Percentiles rank a stretch among this genome's conserved stretches.
phyloP scores from a whole-genome alignment of 2,113 vertebrate genomes.

The Zosterops lateralis region DNA sequence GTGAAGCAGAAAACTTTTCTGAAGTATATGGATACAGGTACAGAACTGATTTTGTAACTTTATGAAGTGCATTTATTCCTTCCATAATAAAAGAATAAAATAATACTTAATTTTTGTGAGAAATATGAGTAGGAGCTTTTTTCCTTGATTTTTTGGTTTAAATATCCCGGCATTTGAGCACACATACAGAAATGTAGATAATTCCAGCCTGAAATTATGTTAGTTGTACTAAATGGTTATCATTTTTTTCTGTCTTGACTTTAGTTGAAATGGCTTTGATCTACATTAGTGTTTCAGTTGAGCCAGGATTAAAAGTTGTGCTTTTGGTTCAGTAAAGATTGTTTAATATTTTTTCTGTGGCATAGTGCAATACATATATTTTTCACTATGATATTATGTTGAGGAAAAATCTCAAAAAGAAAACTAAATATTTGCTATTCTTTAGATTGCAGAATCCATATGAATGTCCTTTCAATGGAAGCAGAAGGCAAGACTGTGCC shows the following conservation, averaged over 20 bases:
- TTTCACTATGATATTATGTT: background rate
- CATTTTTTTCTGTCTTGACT: background rate
- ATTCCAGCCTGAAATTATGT: background rate
- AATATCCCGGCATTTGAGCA: background rate
- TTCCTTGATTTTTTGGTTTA: background rate
- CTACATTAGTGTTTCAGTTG: background rate
- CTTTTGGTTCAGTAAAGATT: background rate
- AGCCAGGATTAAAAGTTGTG: background rate
- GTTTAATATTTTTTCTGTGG: background rate
- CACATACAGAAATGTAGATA: background rate
- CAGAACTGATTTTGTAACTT: background rate
- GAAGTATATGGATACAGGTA: conserved; percentile 93
- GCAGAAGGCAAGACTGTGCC: conserved; percentile 84
- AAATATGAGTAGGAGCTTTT: background rate
- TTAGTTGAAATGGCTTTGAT: background rate
- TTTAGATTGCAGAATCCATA: conserved; percentile 90
- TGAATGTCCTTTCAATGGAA: conserved; percentile 93
- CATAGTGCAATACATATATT: background rate
- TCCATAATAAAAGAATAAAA: background rate
- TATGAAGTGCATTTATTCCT: background rate
- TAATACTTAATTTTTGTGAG: background rate
- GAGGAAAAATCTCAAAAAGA: background rate
- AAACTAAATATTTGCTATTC: background rate
- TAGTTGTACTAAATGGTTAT: background rate
- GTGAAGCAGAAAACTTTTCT: conserved; percentile 93